Percentiles rank a stretch among this genome's conserved stretches.
Conservation (phyloP, 2,113 vertebrate species). For the Callionymus lyra region DNA sequence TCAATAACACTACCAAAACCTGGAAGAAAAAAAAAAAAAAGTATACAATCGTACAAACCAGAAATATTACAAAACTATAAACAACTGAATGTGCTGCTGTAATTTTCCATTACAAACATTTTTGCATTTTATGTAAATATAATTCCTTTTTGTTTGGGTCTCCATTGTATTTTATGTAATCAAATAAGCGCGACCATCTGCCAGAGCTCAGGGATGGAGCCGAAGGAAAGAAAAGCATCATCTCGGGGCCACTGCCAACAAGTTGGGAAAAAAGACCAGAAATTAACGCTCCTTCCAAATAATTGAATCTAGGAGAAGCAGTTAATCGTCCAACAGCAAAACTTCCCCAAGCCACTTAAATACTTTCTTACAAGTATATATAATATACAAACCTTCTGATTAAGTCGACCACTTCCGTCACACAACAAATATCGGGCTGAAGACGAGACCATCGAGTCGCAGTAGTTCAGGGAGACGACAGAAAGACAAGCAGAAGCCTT, state of each 20-base stretch:
- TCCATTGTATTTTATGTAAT: conserved; percentile 4
- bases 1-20: conserved; percentile 18
- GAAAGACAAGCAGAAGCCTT: conserved; percentile 1
- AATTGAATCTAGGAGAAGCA: conserved; percentile 3
- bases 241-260: background rate
- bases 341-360: conserved; percentile 10
- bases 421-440: conserved; percentile 13
- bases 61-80: conserved; percentile 57
- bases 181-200: background rate
- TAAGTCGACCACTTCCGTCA: conserved; percentile 11
- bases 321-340: conserved; percentile 9
- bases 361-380: conserved; percentile 42
- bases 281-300: background rate
- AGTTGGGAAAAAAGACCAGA: background rate
- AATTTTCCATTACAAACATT: conserved; percentile 52
- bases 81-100: conserved; percentile 58
- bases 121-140: conserved; percentile 32
- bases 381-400: conserved; percentile 46
- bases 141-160: conserved; percentile 6
- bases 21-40: conserved; percentile 12
- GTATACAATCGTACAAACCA: conserved; percentile 45
- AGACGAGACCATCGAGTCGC: conserved; percentile 3
- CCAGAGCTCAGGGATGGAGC: background rate
- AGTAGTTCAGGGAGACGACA: conserved; percentile 6
- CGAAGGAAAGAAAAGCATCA: conserved; percentile 1